Evolutionary conservation across 2,113 vertebrate species (phyloP), one percentile per base, ranked within the genome.

Genomic region (Meleagris gallopavo): DNA sequence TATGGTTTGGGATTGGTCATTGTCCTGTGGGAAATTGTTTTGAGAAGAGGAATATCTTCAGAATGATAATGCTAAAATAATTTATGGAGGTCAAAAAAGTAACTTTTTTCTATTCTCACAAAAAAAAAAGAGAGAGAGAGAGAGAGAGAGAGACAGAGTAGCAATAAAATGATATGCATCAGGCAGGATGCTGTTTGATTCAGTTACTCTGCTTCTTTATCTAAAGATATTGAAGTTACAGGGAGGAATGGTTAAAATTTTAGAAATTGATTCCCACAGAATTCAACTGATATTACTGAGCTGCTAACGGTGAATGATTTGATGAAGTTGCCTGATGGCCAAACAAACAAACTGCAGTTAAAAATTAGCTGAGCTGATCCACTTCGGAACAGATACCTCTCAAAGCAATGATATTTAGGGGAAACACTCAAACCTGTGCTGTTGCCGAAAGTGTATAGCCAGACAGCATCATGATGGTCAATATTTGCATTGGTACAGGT

Each of bases 401-500:
- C 62, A 84, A 70, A 69, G 24, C 46, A 91, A 11, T 8, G 6
- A 10, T 38, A 41, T 72, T 83, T 69, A 80, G 50, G 46, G 19
- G 57, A 91, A 72, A 75, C 27, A 48, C 34, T 70, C 29, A 55
- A 57, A 90, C 76, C 78, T 77, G 45, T 50, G 29, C 41, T 46
- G 32, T 12, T 90, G 77, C 91, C 78, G 93, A 93, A 93, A 93
- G 70, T 3, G 25, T 80, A 72, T 40, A 32, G 54, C 48, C 30
- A 73, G 66, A 29, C 36, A 77, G 32, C 46, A 80, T 86, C 52
- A 27, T 4, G 32, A 82, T n/a, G 34, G 89, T 92, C 93, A 88
- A 89, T 81, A 81, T 73, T 88, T 96, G 91, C 83, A 75, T 64
- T 94, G 70, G 72, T 71, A 81, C 38, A 95, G 83, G 88, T 61